Percentiles rank a stretch among this genome's conserved stretches.
Conservation (phyloP, 2,797 vertebrate genomes). For the Melanogrammus aeglefinus region DNA sequence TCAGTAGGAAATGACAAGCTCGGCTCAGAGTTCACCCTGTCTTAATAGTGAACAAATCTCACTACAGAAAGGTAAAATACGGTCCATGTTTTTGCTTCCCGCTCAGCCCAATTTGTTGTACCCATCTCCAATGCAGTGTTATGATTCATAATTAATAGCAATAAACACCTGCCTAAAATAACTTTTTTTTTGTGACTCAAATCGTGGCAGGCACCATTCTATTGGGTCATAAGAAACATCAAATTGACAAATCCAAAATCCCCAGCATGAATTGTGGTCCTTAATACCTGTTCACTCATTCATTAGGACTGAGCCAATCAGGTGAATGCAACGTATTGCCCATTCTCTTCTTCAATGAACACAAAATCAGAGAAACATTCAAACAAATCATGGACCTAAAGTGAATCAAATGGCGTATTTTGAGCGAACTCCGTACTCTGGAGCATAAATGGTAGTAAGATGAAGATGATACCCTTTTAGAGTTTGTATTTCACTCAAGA, state of each 20-base stretch:
- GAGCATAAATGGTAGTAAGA: too few species aligned
- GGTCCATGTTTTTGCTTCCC: too few species aligned
- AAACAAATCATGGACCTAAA: too few species aligned
- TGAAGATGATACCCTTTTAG: too few species aligned
- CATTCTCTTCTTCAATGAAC: not conserved
- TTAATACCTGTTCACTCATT: not conserved
- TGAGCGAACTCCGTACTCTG: too few species aligned
- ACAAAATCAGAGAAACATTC: not conserved
- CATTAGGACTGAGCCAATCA: not conserved
- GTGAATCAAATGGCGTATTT: too few species aligned
- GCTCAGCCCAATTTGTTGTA: too few species aligned
- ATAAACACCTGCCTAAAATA: too few species aligned
- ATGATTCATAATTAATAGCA: too few species aligned
- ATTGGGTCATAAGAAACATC: not conserved
- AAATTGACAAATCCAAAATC: not conserved
- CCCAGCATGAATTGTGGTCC: not conserved
- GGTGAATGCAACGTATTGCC: not conserved
- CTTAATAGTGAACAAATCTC: too few species aligned
- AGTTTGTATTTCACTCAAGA: too few species aligned
- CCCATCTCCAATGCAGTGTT: not conserved
- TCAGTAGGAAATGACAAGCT: not conserved
- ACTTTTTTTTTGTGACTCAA: too few species aligned
- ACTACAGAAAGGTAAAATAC: not conserved
- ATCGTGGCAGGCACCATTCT: not conserved
- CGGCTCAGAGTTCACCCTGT: not conserved